Percentiles rank a stretch among this genome's conserved stretches.
These are phyloP conservation scores for Heteromyza rotundicornis DNA, from an alignment of 2,888 invertebrate species.

Conservation along the genomic window DNA sequence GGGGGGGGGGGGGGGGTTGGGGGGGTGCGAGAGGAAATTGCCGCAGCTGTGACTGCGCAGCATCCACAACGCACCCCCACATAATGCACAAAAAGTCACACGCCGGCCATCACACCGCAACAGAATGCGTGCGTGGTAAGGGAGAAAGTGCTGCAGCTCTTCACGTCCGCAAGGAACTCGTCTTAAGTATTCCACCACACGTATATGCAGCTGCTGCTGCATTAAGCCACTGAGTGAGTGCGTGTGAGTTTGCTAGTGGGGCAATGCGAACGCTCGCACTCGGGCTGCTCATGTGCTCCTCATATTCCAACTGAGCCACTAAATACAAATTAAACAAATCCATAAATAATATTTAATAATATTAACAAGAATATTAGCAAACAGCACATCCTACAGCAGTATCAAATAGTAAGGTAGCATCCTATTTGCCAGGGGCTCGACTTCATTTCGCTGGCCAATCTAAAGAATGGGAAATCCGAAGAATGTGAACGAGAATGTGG, in stretches of 20 bases:
- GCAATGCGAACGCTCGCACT: not conserved
- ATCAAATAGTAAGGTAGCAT: too few species aligned
- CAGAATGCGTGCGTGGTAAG: not conserved
- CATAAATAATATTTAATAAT: conserved; percentile 62
- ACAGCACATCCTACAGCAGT: too few species aligned
- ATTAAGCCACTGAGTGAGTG: not conserved
- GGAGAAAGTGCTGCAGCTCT: conserved; percentile 31
- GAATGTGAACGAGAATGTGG: not conserved
- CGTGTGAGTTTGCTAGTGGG: not conserved
- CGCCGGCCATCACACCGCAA: not conserved
- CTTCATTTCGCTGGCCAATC: not conserved
- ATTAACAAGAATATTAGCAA: conserved; percentile 60
- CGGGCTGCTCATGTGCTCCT: not conserved
- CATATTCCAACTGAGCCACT: conserved; percentile 41
- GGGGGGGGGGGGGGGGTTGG: too few species aligned
- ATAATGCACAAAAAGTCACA: not conserved
- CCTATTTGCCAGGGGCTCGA: too few species aligned
- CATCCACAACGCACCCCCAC: not conserved
- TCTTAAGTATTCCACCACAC: conserved; percentile 29
- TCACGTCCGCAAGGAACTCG: conserved; percentile 18
- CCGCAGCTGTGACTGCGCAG: conserved; percentile 15
- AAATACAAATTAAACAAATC: conserved; percentile 62
- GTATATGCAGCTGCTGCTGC: conserved; percentile 8
- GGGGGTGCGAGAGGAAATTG: too few species aligned
- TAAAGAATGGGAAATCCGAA: not conserved